Conservation (phyloP, 2,888 invertebrate species). For the Chymomyza amoena region DNA sequence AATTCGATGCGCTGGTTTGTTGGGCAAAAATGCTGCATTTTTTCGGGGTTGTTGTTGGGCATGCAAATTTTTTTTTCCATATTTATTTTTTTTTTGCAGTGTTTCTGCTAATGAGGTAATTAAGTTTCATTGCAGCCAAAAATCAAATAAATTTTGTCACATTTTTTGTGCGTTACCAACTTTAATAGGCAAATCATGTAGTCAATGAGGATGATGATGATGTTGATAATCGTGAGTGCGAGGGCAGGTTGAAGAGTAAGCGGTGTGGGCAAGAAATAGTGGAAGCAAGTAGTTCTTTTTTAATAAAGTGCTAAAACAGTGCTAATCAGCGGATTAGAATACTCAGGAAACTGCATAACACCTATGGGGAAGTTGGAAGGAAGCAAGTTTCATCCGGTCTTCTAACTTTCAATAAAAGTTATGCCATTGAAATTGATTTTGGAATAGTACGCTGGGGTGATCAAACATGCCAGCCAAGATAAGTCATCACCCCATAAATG, state of each 20-base stretch:
- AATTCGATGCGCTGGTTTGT: not conserved
- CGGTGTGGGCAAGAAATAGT: too few relatives aligned
- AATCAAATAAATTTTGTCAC: conserved; percentile 48
- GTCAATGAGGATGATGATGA: conserved; percentile 15
- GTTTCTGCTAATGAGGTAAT: conserved; percentile 56
- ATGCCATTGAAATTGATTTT: too few relatives aligned
- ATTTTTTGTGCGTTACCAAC: conserved; percentile 29
- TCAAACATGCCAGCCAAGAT: too few relatives aligned
- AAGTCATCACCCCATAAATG: too few relatives aligned
- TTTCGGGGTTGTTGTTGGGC: not conserved
- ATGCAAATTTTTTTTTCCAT: conserved; percentile 37
- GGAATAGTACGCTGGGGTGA: too few relatives aligned
- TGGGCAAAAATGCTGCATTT: not conserved
- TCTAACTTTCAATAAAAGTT: too few relatives aligned
- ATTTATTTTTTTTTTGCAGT: conserved; percentile 14
- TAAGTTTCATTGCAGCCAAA: conserved; percentile 50
- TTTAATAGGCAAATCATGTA: conserved; percentile 64
- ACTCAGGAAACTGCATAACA: too few relatives aligned
- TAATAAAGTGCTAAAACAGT: too few relatives aligned
- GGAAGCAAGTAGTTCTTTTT: too few relatives aligned
- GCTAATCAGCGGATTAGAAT: too few relatives aligned
- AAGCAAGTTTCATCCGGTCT: too few relatives aligned
- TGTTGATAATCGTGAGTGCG: not conserved
- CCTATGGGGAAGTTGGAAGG: too few relatives aligned
- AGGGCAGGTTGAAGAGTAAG: not conserved